phyloP scores from a whole-genome alignment of 2,888 invertebrate genomes.

The Biston stratarius region DNA sequence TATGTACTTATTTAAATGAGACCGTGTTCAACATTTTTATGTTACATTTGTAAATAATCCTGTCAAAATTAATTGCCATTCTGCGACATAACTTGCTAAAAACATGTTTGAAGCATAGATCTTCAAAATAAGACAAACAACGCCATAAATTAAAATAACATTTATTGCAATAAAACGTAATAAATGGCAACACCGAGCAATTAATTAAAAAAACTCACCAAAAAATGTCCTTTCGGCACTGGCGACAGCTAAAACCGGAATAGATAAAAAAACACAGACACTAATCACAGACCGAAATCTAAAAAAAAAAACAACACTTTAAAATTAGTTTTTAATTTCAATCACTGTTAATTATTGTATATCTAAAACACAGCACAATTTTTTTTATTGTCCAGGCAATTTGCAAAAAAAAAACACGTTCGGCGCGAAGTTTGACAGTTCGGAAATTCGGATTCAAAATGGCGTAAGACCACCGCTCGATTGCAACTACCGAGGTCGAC shows the following conservation, averaged over 20 bases:
- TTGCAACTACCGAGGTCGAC: slow-evolving; percentile 78
- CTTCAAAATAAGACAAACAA: slow-evolving; percentile 24
- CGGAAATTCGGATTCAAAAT: slow-evolving; percentile 59
- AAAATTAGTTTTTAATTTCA: slow-evolving; percentile 14
- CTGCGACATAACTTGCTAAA: slow-evolving; percentile 16
- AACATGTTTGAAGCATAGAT: slow-evolving; percentile 30
- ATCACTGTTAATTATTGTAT: slow-evolving; percentile 14
- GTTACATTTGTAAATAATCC: slow-evolving; percentile 18
- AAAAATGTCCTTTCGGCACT: slow-evolving; percentile 54
- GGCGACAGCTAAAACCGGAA: slow-evolving; percentile 61
- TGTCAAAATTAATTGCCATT: slow-evolving; percentile 26
- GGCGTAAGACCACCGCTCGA: slow-evolving; percentile 68
- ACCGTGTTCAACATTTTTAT: slow-evolving; percentile 19
- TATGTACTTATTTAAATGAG: slow-evolving; percentile 12
- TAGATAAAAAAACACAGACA: slow-evolving; percentile 58
- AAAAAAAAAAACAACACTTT: slow-evolving; percentile 24
- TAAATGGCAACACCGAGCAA: slow-evolving; percentile 28
- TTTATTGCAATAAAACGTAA: slow-evolving; percentile 27
- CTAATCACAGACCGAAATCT: slow-evolving; percentile 60
- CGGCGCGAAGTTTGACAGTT: slow-evolving; percentile 71
- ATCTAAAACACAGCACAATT: slow-evolving; percentile 38
- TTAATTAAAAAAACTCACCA: slow-evolving; percentile 51
- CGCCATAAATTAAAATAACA: slow-evolving; percentile 28
- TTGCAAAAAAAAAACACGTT: slow-evolving; percentile 56
- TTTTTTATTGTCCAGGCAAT: slow-evolving; percentile 37